Conservation (phyloP, 2,113 vertebrate species). For the Hydrochoerus hydrochaeris region DNA sequence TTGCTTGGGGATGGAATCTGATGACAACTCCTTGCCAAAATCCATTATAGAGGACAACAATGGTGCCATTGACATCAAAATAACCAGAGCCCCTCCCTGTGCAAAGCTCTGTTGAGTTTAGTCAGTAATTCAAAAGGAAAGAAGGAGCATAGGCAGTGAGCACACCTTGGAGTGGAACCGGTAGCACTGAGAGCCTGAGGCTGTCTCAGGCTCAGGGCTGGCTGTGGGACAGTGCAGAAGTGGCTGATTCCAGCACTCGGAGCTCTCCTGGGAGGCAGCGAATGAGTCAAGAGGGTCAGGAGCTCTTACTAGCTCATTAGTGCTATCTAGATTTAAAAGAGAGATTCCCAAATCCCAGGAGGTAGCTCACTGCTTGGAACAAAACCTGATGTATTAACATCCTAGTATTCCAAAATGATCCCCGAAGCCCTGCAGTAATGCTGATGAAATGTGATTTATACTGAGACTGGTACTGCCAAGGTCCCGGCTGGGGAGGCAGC, state of each 20-base stretch:
- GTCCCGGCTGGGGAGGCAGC: conserved; percentile 20
- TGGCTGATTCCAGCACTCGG: not conserved
- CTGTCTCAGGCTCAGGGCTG: not conserved
- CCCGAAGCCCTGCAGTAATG: conserved; percentile 53
- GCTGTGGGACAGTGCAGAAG: not conserved
- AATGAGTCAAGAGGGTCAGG: conserved; percentile 46
- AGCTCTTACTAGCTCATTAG: conserved; percentile 65
- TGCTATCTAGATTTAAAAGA: conserved; percentile 71
- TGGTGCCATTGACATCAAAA: not conserved
- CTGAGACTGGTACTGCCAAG: not conserved
- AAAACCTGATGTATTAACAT: conserved; percentile 72
- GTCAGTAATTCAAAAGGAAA: not conserved
- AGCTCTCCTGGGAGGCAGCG: not conserved
- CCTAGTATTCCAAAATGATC: conserved; percentile 74
- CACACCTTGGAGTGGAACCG: conserved; percentile 6
- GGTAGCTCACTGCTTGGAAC: conserved; percentile 69
- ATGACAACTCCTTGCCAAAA: conserved; percentile 6
- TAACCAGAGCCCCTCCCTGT: not conserved
- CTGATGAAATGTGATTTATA: conserved; percentile 72
- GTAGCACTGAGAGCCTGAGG: not conserved
- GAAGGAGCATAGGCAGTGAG: not conserved
- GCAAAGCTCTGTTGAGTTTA: conserved; percentile 16
- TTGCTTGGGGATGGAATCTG: not conserved
- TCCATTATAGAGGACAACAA: not conserved
- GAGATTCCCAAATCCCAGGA: conserved; percentile 72